phyloP scores from a whole-genome alignment of 2,888 invertebrate species.

The Tupiocoris notatus region DNA sequence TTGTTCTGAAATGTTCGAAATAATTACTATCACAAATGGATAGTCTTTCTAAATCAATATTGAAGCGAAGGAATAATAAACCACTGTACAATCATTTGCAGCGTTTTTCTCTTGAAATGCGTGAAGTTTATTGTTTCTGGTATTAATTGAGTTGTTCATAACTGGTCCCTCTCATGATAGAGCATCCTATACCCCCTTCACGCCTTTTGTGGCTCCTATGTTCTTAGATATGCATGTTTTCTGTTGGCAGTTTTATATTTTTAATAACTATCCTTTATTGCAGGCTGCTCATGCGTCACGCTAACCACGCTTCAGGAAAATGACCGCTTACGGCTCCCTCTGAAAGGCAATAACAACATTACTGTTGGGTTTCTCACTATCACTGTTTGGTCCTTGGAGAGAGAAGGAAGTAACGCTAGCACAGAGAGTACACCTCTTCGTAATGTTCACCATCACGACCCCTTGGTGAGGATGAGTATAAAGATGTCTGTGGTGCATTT shows the following conservation, averaged over 20 bases:
- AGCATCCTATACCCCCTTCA: no score
- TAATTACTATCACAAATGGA: no score
- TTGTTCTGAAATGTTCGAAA: no score
- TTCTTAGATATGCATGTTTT: background rate
- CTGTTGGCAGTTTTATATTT: background rate
- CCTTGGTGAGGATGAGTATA: conserved; percentile 35
- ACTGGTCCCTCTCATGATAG: no score
- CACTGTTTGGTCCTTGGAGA: conserved; percentile 81
- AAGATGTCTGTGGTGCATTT: background rate
- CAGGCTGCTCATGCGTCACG: conserved; percentile 49
- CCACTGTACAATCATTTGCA: no score
- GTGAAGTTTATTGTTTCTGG: no score
- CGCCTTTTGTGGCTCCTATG: no score
- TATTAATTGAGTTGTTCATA: no score
- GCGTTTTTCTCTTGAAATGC: no score
- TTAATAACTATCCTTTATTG: background rate
- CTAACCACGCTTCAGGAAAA: conserved; percentile 49
- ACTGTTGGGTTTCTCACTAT: conserved; percentile 82
- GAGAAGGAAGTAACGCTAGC: conserved; percentile 67
- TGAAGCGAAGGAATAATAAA: no score
- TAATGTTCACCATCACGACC: conserved; percentile 48
- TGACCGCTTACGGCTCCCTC: conserved; percentile 62
- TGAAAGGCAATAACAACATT: conserved; percentile 63
- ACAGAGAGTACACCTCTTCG: conserved; percentile 69
- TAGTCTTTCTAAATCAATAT: no score